Evolutionary conservation across 2,113 vertebrate species (phyloP).

Genomic region (Clarias batrachus): DNA sequence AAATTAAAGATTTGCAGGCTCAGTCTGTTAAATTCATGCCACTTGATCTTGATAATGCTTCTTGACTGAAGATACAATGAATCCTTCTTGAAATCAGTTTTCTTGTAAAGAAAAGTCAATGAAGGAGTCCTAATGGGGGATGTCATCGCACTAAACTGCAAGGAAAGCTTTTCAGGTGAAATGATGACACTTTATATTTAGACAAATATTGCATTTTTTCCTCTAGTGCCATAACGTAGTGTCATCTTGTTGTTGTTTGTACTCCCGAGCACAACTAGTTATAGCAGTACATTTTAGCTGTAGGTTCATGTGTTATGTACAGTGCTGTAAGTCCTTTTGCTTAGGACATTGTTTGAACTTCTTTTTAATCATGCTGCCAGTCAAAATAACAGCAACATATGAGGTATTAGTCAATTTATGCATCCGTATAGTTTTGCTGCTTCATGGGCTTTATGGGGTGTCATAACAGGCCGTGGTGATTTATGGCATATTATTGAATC

Average conservation of each 20-base stretch:
- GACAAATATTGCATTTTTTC: conserved; percentile 19
- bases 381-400: conserved; percentile 44
- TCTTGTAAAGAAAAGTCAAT: conserved; percentile 15
- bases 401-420: conserved; percentile 51
- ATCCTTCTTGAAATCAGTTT: background rate
- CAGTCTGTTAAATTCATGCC: background rate
- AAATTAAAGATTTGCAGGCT: background rate
- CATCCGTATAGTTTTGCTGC: conserved; percentile 52
- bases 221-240: background rate
- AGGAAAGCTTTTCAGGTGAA: conserved; percentile 23
- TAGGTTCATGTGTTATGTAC: conserved; percentile 1
- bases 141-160: conserved; percentile 37
- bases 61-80: conserved; percentile 6
- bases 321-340: background rate
- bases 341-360: conserved; percentile 2
- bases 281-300: conserved; percentile 22
- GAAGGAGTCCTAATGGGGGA: conserved; percentile 29
- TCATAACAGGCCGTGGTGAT: conserved; percentile 60
- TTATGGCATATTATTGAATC: conserved; percentile 67
- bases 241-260: background rate
- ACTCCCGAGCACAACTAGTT: background rate
- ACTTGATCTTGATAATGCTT: conserved; percentile 18
- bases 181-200: conserved; percentile 28
- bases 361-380: conserved; percentile 31
- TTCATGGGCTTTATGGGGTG: conserved; percentile 59